Evolutionary conservation across 2,797 vertebrate genomes (phyloP).

Genomic region (Bufotes viridis): DNA sequence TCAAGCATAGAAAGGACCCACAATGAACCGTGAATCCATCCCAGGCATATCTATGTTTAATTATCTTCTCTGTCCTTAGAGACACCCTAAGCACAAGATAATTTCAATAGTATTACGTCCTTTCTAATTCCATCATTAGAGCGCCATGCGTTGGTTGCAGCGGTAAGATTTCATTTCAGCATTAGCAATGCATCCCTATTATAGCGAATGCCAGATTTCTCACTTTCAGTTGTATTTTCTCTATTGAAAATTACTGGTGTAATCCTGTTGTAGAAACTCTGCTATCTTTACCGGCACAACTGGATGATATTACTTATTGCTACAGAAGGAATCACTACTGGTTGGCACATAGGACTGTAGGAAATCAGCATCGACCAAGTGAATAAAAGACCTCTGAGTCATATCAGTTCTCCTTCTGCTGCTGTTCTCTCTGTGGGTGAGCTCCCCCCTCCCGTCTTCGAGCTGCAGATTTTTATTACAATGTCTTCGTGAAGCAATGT

Average conservation of each 20-base stretch:
- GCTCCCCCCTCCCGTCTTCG: slow-evolving; percentile 24
- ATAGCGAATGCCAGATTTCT: neutral
- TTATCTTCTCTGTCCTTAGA: slow-evolving; percentile 35
- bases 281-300: slow-evolving; percentile 10
- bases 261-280: neutral
- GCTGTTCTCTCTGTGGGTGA: neutral
- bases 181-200: slow-evolving; percentile 19
- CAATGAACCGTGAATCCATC: neutral
- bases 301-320: slow-evolving; percentile 2
- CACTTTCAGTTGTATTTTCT: slow-evolving; percentile 1
- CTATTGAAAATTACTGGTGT: neutral
- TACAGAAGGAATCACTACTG: neutral
- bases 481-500: slow-evolving; percentile 78
- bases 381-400: slow-evolving; percentile 6
- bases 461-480: slow-evolving; percentile 70
- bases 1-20: neutral
- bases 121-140: slow-evolving; percentile 29
- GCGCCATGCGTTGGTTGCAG: neutral
- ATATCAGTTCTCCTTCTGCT: slow-evolving; percentile 16
- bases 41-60: slow-evolving; percentile 38
- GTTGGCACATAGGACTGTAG: slow-evolving; percentile 13
- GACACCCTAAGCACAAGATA: slow-evolving; percentile 16
- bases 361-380: neutral
- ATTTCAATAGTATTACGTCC: slow-evolving; percentile 23
- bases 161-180: slow-evolving; percentile 21